Percentiles rank a stretch among this genome's conserved stretches.
phyloP scores from a whole-genome alignment of 2,797 vertebrate genomes.

The Ptychobarbus kaznakovi region DNA sequence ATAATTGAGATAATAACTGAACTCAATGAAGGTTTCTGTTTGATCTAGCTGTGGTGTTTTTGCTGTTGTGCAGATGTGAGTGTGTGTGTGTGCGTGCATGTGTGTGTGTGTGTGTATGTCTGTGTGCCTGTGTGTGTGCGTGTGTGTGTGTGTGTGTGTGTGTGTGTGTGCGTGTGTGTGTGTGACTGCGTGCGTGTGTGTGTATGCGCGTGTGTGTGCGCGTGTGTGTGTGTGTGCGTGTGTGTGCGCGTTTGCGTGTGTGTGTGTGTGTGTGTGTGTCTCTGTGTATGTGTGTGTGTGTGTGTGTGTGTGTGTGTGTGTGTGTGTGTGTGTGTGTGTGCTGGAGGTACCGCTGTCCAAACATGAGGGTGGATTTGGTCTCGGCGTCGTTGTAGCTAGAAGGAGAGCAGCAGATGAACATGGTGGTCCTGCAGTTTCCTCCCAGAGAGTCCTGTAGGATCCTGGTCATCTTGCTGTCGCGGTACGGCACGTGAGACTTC shows the following conservation, averaged over 20 bases:
- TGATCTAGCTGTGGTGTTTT: background rate
- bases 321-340: background rate
- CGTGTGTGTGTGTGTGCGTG: too few relatives aligned
- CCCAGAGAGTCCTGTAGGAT: slow-evolving; percentile 96
- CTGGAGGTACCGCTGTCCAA: slow-evolving; percentile 87
- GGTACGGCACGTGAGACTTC: slow-evolving; percentile 94
- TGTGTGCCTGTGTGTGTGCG: too few relatives aligned
- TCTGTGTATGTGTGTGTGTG: background rate
- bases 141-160: too few relatives aligned
- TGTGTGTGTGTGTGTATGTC: too few relatives aligned
- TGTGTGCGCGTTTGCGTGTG: too few relatives aligned
- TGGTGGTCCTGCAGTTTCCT: slow-evolving; percentile 95
- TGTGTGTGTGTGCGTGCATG: too few relatives aligned
- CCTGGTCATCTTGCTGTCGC: slow-evolving; percentile 97
- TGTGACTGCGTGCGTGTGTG: slow-evolving; percentile 5
- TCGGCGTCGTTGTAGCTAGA: slow-evolving; percentile 93
- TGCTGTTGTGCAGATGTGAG: slow-evolving; percentile 48
- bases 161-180: too few relatives aligned
- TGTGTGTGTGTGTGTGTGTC: too few relatives aligned
- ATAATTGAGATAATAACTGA: background rate
- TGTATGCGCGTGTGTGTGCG: too few relatives aligned
- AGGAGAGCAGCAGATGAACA: slow-evolving; percentile 98
- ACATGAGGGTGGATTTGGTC: slow-evolving; percentile 96
- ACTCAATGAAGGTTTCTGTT: background rate
- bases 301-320: background rate